Conservation (phyloP, 1,140 invertebrate species). For the Hylaeus volcanicus region DNA sequence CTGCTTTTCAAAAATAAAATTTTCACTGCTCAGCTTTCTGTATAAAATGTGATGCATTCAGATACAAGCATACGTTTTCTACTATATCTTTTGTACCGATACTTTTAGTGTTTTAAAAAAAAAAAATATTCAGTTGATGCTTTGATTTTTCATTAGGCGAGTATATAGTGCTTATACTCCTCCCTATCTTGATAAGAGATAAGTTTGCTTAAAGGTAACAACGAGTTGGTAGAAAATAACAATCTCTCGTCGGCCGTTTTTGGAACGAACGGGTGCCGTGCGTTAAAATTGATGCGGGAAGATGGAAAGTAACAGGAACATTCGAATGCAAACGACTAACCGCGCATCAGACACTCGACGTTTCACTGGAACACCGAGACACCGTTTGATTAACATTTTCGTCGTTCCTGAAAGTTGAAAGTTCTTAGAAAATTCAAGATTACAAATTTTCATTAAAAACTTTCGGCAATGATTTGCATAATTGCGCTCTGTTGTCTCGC, state of each 20-base stretch:
- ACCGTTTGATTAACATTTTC: constrained; percentile 73
- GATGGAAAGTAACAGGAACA: constrained; percentile 26
- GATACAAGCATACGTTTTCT: too few relatives aligned
- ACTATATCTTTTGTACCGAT: too few relatives aligned
- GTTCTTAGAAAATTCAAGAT: constrained; percentile 65
- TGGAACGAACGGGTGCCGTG: neutral
- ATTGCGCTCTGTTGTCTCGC: constrained; percentile 33
- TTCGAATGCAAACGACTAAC: constrained; percentile 62
- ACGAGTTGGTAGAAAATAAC: neutral
- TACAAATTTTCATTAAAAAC: constrained; percentile 77
- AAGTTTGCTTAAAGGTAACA: too few relatives aligned
- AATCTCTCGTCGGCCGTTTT: neutral
- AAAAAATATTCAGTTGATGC: too few relatives aligned
- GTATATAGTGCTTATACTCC: too few relatives aligned
- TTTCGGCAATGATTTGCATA: constrained; percentile 68
- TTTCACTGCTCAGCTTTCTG: too few relatives aligned
- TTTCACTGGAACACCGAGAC: constrained; percentile 14
- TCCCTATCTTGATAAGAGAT: too few relatives aligned
- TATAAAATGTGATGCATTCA: too few relatives aligned
- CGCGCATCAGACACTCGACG: constrained; percentile 2
- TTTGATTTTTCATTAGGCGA: too few relatives aligned
- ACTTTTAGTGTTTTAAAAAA: too few relatives aligned
- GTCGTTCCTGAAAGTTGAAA: constrained; percentile 59
- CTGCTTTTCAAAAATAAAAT: too few relatives aligned
- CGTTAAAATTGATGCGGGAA: neutral